Evolutionary conservation across 1,140 invertebrate genomes (phyloP), one percentile per base, ranked within the genome.

Genomic region (Heliconius congener): DNA sequence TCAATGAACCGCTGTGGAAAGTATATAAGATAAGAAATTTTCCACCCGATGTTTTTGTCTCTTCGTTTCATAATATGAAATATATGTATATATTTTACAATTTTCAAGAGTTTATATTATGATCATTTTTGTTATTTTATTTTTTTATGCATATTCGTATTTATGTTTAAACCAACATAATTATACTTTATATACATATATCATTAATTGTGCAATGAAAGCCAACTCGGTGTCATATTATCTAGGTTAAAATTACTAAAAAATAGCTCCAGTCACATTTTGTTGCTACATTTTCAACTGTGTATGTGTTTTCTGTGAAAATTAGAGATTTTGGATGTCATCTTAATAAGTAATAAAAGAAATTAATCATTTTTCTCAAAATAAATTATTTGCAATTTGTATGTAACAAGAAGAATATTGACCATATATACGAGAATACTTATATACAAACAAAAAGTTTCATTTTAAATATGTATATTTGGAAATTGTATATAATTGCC

Each of bases 1-100:
- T 87, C 86, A 87, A 88, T 82, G 86, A 82, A 84, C 82, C 79
- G 72, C 76, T 52, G 57, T 89, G 84, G 88, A 92, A 91, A 90
- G 90, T 91, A 16, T 66, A n/a, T 83, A 82, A 85, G 84, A 88
- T 85, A 84, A 79, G 78, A 82, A 79, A 74, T 79, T 74, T 75
- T 76, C 42, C 66, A 76, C 80, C 79, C 81, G 83, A 80, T 78
- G 76, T 77, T 74, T 78, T 78, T 81, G 60, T 16, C 9, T 66
- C 27, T n/a, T 66, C 1, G 27, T 66, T n/a, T 60, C 1, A 60
- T 60, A 60, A 9, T 66, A 66, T 30, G 13, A 66, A 27, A 27
- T 66, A 27, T 66, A 27, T 34, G 34, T 34, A 6, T 30, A 66
- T 66, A 27, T 66, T 66, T 27, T 30, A 66, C 3, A 66, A 66